Evolutionary conservation across 2,797 vertebrate genomes (phyloP).

Genomic region (Champsocephalus gunnari): DNA sequence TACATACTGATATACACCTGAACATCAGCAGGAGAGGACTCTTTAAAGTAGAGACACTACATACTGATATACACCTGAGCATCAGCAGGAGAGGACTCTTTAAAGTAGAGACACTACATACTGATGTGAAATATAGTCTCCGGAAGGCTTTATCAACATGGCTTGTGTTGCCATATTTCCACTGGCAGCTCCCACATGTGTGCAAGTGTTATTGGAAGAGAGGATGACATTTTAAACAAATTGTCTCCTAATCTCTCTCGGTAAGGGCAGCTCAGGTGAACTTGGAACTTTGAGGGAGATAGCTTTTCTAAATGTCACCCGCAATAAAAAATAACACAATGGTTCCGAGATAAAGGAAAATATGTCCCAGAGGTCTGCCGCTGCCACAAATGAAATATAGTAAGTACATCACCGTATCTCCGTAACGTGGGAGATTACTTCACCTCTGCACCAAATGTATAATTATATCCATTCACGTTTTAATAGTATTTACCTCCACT

Average conservation of each 20-base stretch:
- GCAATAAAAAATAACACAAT: slow-evolving; percentile 69
- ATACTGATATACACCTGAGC: too few species aligned
- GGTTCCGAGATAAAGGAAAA: slow-evolving; percentile 56
- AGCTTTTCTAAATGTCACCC: slow-evolving; percentile 83
- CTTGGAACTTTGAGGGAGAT: slow-evolving; percentile 79
- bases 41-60: too few species aligned
- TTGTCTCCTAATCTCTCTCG: slow-evolving; percentile 75
- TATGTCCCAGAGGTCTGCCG: slow-evolving; percentile 29
- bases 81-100: too few species aligned
- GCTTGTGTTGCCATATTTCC: too few species aligned
- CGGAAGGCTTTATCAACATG: too few species aligned
- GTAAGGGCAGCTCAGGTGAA: slow-evolving; percentile 74
- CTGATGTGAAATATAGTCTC: too few species aligned
- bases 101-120: too few species aligned
- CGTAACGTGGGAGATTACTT: not conserved
- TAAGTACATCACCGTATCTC: slow-evolving; percentile 19
- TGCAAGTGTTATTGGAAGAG: slow-evolving; percentile 65
- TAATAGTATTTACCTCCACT: too few species aligned
- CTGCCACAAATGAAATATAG: slow-evolving; percentile 31
- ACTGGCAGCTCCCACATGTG: slow-evolving; percentile 54
- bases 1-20: too few species aligned
- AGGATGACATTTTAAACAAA: slow-evolving; percentile 83
- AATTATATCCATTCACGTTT: too few species aligned
- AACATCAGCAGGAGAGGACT: too few species aligned
- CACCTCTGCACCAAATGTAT: too few species aligned